These are phyloP conservation scores for Drosophila macrospina DNA, from an alignment of 2,888 invertebrate species.

Conservation along the genomic window DNA sequence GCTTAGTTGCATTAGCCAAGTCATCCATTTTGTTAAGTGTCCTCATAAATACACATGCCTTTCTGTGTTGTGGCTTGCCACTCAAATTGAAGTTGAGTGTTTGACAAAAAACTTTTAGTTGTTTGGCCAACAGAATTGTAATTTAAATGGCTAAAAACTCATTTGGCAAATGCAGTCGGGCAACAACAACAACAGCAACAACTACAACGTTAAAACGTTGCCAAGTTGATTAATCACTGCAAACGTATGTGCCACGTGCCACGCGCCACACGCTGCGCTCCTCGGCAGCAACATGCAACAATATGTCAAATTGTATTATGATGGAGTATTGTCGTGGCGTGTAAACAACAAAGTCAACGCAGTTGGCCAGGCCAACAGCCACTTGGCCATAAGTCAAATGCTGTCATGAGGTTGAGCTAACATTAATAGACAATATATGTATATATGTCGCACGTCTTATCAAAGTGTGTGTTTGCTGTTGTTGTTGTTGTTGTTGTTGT, in stretches of 20 bases:
- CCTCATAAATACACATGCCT: conserved; percentile 7
- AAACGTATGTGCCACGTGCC: conserved; percentile 26
- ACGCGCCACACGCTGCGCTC: conserved; percentile 18
- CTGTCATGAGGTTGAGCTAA: conserved; percentile 33
- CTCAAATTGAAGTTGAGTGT: conserved; percentile 14
- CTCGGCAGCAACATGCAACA: conserved; percentile 37
- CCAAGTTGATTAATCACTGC: conserved; percentile 50
- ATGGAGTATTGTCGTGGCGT: conserved; percentile 52
- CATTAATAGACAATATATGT: not conserved
- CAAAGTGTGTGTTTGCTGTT: conserved; percentile 25
- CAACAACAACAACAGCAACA: conserved; percentile 6
- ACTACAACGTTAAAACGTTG: conserved; percentile 7
- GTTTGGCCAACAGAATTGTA: conserved; percentile 34
- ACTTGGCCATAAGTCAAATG: conserved; percentile 55
- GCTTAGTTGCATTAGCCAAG: not conserved
- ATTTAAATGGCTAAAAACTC: conserved; percentile 45
- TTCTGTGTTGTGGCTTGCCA: not conserved
- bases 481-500: not conserved
- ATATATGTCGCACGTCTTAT: conserved; percentile 35
- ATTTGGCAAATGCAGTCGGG: conserved; percentile 57
- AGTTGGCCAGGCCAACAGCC: conserved; percentile 22
- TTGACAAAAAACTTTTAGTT: conserved; percentile 14
- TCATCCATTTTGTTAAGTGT: not conserved
- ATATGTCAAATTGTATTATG: conserved; percentile 58
- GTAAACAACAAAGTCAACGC: conserved; percentile 31